Percentiles rank a stretch among this genome's conserved stretches.
Conservation (phyloP, 2,888 invertebrate species). For the Sericinus montela region DNA sequence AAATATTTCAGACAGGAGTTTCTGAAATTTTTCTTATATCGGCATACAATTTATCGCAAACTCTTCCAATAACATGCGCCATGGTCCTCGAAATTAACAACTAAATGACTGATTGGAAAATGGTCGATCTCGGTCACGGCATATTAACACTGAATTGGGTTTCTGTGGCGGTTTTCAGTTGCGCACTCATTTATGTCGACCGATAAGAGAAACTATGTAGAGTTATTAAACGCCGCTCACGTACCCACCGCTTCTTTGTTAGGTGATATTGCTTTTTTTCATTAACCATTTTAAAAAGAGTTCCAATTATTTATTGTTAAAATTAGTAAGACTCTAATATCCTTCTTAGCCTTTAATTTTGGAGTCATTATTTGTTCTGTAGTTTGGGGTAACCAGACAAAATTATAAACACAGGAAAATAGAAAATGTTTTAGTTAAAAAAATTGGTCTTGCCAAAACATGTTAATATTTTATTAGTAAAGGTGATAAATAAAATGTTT, state of each 20-base stretch:
- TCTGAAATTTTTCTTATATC: background rate
- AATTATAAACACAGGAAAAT: too few relatives aligned
- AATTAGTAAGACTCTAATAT: too few relatives aligned
- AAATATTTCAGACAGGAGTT: too few relatives aligned
- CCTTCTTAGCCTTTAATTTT: too few relatives aligned
- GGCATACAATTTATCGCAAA: constrained; percentile 31
- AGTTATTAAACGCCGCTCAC: constrained; percentile 7
- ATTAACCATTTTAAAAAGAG: too few relatives aligned
- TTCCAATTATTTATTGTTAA: too few relatives aligned
- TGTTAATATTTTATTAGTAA: too few relatives aligned
- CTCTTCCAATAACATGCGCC: constrained; percentile 72
- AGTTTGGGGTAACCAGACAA: too few relatives aligned
- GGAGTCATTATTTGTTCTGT: too few relatives aligned
- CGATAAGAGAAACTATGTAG: constrained; percentile 60
- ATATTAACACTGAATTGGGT: constrained; percentile 76
- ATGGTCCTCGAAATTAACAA: constrained; percentile 75
- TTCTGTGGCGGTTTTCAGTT: constrained; percentile 65
- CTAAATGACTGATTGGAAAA: constrained; percentile 74
- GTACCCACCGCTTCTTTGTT: constrained; percentile 6
- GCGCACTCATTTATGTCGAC: constrained; percentile 45
- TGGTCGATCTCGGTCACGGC: constrained; percentile 64
- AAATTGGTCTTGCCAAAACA: too few relatives aligned
- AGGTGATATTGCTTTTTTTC: constrained; percentile 28
- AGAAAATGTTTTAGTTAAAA: too few relatives aligned
- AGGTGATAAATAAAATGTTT: too few relatives aligned